These are phyloP conservation scores for Philopotamus ludificatus DNA, from an alignment of 1,140 invertebrate species.

Conservation along the genomic window DNA sequence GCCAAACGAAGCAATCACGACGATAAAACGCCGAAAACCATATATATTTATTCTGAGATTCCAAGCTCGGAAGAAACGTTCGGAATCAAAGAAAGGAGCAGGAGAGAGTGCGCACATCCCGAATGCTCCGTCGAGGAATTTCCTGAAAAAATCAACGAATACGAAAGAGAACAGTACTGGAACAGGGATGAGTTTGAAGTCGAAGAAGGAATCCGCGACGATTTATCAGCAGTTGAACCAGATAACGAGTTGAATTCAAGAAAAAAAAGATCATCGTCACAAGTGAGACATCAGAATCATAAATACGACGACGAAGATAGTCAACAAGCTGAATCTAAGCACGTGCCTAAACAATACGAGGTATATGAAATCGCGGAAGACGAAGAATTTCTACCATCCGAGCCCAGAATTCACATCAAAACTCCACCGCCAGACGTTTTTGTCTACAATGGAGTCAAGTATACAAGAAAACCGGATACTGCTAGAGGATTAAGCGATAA, in stretches of 20 bases:
- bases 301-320: slow-evolving; percentile 43
- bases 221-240: slow-evolving; percentile 33
- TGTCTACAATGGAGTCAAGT: slow-evolving; percentile 30
- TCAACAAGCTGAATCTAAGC: slow-evolving; percentile 40
- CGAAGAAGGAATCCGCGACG: slow-evolving; percentile 40
- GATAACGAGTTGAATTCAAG: slow-evolving; percentile 25
- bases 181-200: slow-evolving; percentile 48
- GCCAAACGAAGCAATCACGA: slow-evolving; percentile 25
- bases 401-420: slow-evolving; percentile 48
- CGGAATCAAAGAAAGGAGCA: slow-evolving; percentile 24
- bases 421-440: slow-evolving; percentile 13
- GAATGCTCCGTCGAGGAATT: slow-evolving; percentile 43
- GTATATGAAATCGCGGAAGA: slow-evolving; percentile 56
- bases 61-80: slow-evolving; percentile 30
- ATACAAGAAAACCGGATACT: slow-evolving; percentile 14
- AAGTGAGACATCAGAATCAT: slow-evolving; percentile 45
- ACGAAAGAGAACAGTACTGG: slow-evolving; percentile 50
- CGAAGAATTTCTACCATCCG: slow-evolving; percentile 45
- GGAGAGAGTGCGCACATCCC: background rate
- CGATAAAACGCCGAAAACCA: slow-evolving; percentile 15
- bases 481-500: background rate
- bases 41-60: slow-evolving; percentile 8
- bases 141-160: slow-evolving; percentile 45
- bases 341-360: slow-evolving; percentile 49
- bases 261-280: slow-evolving; percentile 1